A percentile compares a stretch with the other conserved stretches of the same genome.
Conservation (phyloP, 2,797 vertebrate species). For the Pachyuromys duprasi region DNA sequence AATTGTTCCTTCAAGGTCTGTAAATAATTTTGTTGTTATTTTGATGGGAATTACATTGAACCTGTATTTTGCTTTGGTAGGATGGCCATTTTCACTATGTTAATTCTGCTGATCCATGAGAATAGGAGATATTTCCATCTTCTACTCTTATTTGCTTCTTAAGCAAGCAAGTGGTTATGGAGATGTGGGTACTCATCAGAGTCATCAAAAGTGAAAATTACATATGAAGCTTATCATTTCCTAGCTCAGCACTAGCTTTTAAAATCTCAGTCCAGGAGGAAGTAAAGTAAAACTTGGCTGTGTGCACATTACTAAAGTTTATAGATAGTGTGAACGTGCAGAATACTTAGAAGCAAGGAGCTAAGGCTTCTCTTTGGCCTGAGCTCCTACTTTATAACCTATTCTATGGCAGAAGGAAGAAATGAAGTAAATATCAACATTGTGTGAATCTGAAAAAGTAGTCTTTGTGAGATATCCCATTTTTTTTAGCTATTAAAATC, state of each 20-base stretch:
- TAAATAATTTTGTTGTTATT: no score
- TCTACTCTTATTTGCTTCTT: neutral
- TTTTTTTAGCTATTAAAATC: conserved; percentile 15
- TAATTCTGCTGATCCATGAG: no score
- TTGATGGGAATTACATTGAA: no score
- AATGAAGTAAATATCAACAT: neutral
- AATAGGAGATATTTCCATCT: neutral
- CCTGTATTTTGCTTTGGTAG: no score
- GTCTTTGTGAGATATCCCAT: neutral
- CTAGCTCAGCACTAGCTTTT: neutral
- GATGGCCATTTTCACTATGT: no score
- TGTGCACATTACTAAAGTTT: neutral
- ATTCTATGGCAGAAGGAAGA: neutral
- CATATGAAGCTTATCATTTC: neutral
- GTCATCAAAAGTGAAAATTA: neutral
- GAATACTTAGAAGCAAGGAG: conserved; percentile 9
- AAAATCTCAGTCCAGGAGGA: neutral
- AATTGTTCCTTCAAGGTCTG: no score
- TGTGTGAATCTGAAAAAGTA: conserved; percentile 11
- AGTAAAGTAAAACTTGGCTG: neutral
- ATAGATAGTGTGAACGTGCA: neutral
- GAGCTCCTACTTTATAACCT: neutral
- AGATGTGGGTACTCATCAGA: neutral
- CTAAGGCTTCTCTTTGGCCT: neutral
- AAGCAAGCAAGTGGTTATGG: neutral